Conservation (phyloP, 2,797 vertebrate genomes). For the Corythornis leucogaster region DNA sequence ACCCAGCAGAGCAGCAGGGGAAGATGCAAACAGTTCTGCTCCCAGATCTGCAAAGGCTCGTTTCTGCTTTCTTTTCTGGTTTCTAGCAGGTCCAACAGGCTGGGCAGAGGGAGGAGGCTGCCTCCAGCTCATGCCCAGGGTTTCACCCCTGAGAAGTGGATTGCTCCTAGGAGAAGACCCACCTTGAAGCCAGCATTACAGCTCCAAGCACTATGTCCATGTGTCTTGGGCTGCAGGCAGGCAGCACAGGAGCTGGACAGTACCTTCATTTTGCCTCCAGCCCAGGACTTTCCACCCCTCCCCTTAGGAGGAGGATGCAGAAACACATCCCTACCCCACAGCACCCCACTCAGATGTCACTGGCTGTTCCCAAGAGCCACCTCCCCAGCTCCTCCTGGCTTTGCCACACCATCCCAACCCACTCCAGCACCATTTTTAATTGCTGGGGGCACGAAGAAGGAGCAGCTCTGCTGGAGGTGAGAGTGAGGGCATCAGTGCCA, state of each 20-base stretch:
- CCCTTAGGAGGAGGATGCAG: fast-evolving
- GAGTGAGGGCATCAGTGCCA: neutral
- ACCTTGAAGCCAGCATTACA: neutral
- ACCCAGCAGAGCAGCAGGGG: neutral
- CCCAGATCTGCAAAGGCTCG: fast-evolving
- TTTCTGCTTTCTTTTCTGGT: neutral
- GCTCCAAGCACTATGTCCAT: fast-evolving
- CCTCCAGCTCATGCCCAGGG: neutral
- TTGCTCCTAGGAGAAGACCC: neutral
- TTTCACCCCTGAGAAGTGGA: fast-evolving
- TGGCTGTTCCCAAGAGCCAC: neutral
- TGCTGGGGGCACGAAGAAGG: neutral
- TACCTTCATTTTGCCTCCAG: neutral
- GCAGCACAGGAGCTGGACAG: neutral
- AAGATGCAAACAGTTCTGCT: neutral
- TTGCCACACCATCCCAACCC: neutral
- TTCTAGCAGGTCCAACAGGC: neutral
- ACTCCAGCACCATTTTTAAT: neutral
- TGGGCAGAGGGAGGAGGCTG: neutral
- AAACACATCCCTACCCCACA: fast-evolving
- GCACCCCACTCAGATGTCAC: neutral
- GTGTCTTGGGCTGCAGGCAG: neutral
- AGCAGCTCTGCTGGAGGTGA: neutral
- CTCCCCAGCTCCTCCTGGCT: neutral
- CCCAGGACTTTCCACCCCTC: neutral